Conservation (phyloP, 2,113 vertebrate genomes). For the Perca fluviatilis region DNA sequence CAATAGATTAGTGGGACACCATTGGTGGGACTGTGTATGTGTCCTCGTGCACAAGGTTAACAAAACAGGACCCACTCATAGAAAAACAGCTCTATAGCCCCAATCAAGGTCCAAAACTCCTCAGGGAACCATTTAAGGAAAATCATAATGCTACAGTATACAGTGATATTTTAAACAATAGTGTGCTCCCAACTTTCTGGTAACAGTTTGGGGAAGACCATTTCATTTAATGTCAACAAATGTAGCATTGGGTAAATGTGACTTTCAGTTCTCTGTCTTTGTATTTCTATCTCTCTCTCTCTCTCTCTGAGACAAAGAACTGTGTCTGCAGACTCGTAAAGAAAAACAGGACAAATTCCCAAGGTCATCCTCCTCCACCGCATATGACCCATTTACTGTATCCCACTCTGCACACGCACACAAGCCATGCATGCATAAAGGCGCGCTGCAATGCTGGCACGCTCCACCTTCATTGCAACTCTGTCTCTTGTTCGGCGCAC, state of each 20-base stretch:
- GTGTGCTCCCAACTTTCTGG: neutral
- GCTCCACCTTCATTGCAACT: constrained; percentile 36
- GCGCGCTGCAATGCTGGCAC: constrained; percentile 11
- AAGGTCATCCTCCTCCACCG: constrained; percentile 74
- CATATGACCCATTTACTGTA: constrained; percentile 81
- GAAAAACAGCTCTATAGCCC: neutral
- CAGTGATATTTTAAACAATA: neutral
- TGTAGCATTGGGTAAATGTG: neutral
- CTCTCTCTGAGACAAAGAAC: constrained; percentile 62
- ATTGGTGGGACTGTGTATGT: neutral
- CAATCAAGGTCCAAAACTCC: neutral
- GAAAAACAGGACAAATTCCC: constrained; percentile 80
- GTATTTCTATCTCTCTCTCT: neutral
- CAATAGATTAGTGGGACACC: neutral
- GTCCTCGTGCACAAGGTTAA: too few relatives aligned
- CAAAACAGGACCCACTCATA: neutral
- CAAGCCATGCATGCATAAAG: constrained; percentile 61
- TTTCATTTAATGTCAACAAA: constrained; percentile 11
- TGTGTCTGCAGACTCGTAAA: constrained; percentile 41
- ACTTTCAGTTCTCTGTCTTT: neutral
- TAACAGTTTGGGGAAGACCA: neutral
- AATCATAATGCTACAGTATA: neutral
- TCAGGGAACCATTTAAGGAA: neutral
- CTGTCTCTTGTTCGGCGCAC: neutral
- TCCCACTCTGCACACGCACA: constrained; percentile 36